Percentiles rank a stretch among this genome's conserved stretches.
These are phyloP conservation scores for Myotis brandtii DNA, from an alignment of 2,113 vertebrate species.

Conservation along the genomic window DNA sequence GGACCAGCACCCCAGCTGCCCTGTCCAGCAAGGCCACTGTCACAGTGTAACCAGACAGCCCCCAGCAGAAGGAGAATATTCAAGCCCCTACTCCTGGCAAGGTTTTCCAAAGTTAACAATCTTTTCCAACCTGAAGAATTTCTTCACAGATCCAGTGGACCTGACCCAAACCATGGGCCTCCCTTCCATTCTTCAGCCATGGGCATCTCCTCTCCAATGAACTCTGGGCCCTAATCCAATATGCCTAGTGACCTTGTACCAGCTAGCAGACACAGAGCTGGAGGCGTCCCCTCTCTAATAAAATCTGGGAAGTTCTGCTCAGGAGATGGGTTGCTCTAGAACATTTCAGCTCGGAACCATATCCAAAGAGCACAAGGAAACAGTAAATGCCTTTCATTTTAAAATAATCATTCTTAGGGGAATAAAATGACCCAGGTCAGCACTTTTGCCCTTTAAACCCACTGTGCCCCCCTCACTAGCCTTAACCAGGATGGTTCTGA, in stretches of 20 bases:
- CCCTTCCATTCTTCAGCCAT: background rate
- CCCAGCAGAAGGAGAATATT: background rate
- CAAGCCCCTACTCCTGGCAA: background rate
- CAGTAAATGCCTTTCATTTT: background rate
- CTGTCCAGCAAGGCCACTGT: background rate
- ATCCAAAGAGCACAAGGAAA: background rate
- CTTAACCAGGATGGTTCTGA: background rate
- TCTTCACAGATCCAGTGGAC: background rate
- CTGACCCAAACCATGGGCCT: background rate
- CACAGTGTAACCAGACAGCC: background rate
- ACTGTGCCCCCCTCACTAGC: background rate
- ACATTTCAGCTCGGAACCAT: background rate
- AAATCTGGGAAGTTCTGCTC: background rate
- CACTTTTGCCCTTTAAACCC: background rate
- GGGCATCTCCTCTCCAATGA: accelerated
- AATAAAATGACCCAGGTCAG: background rate
- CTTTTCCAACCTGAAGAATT: background rate
- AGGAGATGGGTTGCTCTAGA: background rate
- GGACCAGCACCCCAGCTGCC: background rate
- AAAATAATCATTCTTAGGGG: background rate
- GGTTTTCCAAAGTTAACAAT: background rate
- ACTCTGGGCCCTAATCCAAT: background rate
- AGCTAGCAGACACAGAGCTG: background rate
- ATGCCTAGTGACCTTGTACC: background rate
- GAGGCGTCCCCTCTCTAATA: background rate